A percentile compares a stretch with the other conserved stretches of the same genome.
phyloP scores from a whole-genome alignment of 2,888 invertebrate species.

The Tholera decimalis region DNA sequence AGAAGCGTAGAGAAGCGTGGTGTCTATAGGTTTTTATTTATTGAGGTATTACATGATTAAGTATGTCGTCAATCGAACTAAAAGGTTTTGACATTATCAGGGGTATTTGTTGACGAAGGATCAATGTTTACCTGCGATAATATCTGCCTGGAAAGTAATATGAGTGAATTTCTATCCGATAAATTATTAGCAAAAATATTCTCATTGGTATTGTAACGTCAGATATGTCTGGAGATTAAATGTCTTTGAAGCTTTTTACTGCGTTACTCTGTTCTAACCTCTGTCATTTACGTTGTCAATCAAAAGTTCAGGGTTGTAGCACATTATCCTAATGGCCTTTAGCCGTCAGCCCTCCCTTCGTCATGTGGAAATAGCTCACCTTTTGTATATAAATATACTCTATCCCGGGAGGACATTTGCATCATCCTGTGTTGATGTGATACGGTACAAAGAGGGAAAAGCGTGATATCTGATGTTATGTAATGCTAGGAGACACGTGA shows the following conservation, averaged over 20 bases:
- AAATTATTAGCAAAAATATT: constrained; percentile 21
- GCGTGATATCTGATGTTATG: constrained; percentile 1
- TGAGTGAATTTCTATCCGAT: constrained; percentile 13
- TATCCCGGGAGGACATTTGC: constrained; percentile 29
- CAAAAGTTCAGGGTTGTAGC: constrained; percentile 77
- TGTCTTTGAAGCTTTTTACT: constrained; percentile 37
- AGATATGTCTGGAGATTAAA: constrained; percentile 32
- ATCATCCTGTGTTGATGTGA: constrained; percentile 12
- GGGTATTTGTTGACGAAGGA: constrained; percentile 47
- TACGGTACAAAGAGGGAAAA: constrained; percentile 9
- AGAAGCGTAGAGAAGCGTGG: no score
- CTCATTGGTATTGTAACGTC: constrained; percentile 15
- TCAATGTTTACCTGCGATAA: constrained; percentile 56
- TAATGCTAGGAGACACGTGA: background rate
- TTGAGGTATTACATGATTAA: constrained; percentile 19
- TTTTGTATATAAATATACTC: constrained; percentile 65
- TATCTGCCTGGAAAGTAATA: constrained; percentile 48
- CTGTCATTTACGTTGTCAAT: constrained; percentile 79
- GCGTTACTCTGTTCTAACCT: constrained; percentile 67
- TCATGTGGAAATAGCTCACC: constrained; percentile 79
- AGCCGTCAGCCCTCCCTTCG: constrained; percentile 75
- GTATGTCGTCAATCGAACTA: constrained; percentile 44
- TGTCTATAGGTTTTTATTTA: constrained; percentile 6
- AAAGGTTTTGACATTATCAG: constrained; percentile 62
- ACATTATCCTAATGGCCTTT: constrained; percentile 77